Evolutionary conservation across 1,140 invertebrate genomes (phyloP), one percentile per base, ranked within the genome.

Genomic region (Aphidius gifuensis): DNA sequence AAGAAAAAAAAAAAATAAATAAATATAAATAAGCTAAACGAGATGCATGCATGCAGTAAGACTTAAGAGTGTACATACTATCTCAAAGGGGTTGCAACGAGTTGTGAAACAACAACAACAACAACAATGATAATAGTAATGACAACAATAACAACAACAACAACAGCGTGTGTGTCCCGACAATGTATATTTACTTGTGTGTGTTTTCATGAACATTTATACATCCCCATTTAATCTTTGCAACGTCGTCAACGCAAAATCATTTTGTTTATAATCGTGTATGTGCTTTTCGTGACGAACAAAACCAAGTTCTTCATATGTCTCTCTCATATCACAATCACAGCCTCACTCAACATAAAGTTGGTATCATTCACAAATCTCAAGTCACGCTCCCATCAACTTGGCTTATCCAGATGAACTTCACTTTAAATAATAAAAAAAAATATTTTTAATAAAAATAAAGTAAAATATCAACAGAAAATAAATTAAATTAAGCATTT

Each of bases 331-430:
- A 40, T 42, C 40, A 40, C 42, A 38, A n/a, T n/a, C 11, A 16
- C 21, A 8, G 32, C 51, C 6, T 9, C 8, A 11, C 32, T 55
- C 53, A 38, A 43, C 53, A n/a, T 40, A 42, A 16, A 16, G 40
- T 40, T 55, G 40, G 53, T 63, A 57, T 63, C 43, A 47, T 58
- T 53, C 48, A 45, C 42, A n/a, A 63, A 63, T 63, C 61, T 63
- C 49, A 16, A 63, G 61, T 63, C 61, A 63, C 61, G 61, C 61
- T 63, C 55, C 56, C 61, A 63, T 63, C 61, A 58, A 63, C 61
- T 63, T 50, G 61, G 61, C 56, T 63, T 63, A 63, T 63, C 61
- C 61, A 63, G 61, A 63, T 63, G 61, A 63, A 63, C 60, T 49
- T 44, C 38, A 62, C 40, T 55, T 32, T 40, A 40, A 40, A 55